phyloP scores from a whole-genome alignment of 2,113 vertebrate species.

The Tetrao urogallus region DNA sequence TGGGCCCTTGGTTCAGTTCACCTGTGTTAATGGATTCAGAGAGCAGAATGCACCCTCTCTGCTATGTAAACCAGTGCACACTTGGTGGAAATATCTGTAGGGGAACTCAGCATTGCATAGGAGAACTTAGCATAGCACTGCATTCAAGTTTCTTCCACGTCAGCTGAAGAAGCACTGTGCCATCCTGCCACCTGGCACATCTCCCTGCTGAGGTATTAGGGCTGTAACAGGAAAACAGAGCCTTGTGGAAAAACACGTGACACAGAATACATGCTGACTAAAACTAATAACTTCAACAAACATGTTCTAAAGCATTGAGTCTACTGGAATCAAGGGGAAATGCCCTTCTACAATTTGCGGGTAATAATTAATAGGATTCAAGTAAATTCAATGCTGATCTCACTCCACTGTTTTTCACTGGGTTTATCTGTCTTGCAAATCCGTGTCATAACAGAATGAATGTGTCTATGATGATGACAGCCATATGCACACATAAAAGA shows the following conservation, averaged over 20 bases:
- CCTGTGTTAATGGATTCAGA: background rate
- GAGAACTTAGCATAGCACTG: accelerated
- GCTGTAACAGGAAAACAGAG: background rate
- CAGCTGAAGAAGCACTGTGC: accelerated
- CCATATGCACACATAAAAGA: background rate
- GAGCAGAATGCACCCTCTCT: background rate
- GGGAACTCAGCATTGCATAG: background rate
- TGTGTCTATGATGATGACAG: background rate
- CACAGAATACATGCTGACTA: accelerated
- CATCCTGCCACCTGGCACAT: background rate
- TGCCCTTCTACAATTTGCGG: background rate
- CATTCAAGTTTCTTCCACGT: accelerated
- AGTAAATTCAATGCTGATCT: background rate
- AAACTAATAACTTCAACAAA: background rate
- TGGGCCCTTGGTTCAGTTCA: background rate
- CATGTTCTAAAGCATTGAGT: background rate
- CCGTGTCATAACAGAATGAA: background rate
- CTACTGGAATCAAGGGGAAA: background rate
- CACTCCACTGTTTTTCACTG: background rate
- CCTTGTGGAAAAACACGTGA: background rate
- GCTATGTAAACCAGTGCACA: accelerated
- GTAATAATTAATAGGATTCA: background rate
- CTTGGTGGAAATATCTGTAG: background rate
- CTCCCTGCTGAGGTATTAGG: background rate
- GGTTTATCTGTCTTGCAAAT: background rate